Base-by-base conservation (phyloP, 2,113 vertebrate species). In the Potamarius usumacintae region DNA sequence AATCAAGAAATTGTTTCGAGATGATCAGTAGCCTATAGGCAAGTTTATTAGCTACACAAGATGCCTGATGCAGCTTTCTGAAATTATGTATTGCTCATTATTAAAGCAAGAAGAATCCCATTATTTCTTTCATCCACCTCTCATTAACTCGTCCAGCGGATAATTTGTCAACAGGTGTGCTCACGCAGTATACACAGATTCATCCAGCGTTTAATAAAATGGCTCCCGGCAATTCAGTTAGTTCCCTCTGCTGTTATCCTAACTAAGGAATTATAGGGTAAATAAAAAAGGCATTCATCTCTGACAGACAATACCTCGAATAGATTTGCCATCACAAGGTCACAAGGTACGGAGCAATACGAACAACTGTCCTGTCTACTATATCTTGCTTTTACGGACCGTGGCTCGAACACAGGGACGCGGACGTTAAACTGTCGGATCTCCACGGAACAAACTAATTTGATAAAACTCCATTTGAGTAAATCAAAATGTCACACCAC, bases 111-210 rank as follows among this genome's bases (percentile, higher is more conserved):
- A 57, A 57, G 27, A 84, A 84, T 84, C 67, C 65, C 65, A 84
- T 84, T 74, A 84, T 84, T 84, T 58, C 83, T 57, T 72, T 72
- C 52, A 84, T 84, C 83, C 52, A 34, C 52, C 27, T 71, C 52
- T 72, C 83, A 84, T 84, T 72, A 53, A 84, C 79, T 62, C 30
- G 2, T 20, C 20, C 83, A 22, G 67, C 65, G 27, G n/a, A 72
- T 84, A 30, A 74, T 72, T 84, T 57, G 53, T 57, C 50, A 84
- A 84, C 82, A 84, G 15, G 50, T 71, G 0, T 11, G 50, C n/a
- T 30, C 42, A 82, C 17, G 14, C 30, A 6, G 78, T 9, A 11
- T 80, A 80, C 78, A 79, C 77, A 9, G 78, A 58, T 62, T 11
- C 12, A 20, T 81, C 55, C 55, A 0, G 20, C 55, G 8, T 30